Evolutionary conservation across 2,888 invertebrate genomes (phyloP).

Genomic region (Amblyjoppa proteus): DNA sequence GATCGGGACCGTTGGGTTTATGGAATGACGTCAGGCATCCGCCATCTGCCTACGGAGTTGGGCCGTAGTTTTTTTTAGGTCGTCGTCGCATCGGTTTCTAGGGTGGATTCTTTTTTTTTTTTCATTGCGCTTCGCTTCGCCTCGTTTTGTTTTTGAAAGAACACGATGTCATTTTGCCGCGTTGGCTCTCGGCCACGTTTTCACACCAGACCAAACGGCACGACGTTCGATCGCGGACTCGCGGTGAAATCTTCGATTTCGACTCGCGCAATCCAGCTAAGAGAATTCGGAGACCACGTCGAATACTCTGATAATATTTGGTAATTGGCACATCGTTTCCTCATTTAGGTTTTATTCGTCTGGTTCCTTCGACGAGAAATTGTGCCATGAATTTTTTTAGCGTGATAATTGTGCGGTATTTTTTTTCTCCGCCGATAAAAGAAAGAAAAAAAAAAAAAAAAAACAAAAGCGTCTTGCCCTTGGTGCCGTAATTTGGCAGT

Average conservation of each 20-base stretch:
- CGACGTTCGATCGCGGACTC: conserved; percentile 45
- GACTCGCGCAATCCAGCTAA: too few species aligned
- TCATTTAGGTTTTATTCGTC: too few species aligned
- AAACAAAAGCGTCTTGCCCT: too few species aligned
- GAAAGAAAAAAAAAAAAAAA: too few species aligned
- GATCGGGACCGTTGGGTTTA: conserved; percentile 33
- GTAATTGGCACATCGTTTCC: too few species aligned
- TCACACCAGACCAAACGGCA: conserved; percentile 52
- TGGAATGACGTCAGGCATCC: conserved; percentile 56
- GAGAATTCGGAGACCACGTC: too few species aligned
- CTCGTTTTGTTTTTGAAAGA: conserved; percentile 19
- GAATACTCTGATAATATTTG: too few species aligned
- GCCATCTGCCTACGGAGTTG: conserved; percentile 59
- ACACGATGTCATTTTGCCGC: not conserved
- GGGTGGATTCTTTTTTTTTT: conserved; percentile 47
- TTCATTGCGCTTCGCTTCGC: conserved; percentile 33
- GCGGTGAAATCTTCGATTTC: conserved; percentile 48
- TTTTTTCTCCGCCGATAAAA: too few species aligned
- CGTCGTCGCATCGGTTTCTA: conserved; percentile 52
- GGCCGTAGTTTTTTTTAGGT: conserved; percentile 46
- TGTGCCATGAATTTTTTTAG: too few species aligned
- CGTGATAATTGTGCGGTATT: too few species aligned
- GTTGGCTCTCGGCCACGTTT: conserved; percentile 45
- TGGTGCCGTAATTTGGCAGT: too few species aligned
- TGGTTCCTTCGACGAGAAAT: too few species aligned